phyloP scores from a whole-genome alignment of 2,113 vertebrate species.

The Saiga tatarica region DNA sequence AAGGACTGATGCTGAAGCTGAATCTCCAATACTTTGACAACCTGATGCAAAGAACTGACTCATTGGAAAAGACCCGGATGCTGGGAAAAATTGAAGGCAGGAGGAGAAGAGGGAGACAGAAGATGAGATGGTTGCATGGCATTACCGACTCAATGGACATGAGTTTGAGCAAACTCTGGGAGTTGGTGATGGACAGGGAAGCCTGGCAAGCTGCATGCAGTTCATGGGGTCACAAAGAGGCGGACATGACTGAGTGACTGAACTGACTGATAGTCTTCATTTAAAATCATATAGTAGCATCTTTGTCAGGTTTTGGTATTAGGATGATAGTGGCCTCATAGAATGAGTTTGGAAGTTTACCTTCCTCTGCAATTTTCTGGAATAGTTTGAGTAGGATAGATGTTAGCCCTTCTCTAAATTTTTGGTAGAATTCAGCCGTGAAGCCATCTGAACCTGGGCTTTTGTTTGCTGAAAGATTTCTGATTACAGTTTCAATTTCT shows the following conservation, averaged over 20 bases:
- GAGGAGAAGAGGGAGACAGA: background rate
- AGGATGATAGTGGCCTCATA: too few relatives aligned
- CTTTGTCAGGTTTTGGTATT: too few relatives aligned
- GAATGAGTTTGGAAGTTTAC: too few relatives aligned
- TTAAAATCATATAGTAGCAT: background rate
- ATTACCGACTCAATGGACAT: background rate
- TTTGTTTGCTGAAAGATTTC: too few relatives aligned
- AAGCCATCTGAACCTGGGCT: too few relatives aligned
- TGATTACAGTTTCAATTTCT: too few relatives aligned
- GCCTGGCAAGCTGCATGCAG: background rate
- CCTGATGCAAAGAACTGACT: background rate
- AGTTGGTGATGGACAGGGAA: background rate
- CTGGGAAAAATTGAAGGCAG: background rate
- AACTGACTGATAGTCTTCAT: conserved; percentile 7
- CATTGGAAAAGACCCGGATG: background rate
- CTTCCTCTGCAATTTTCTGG: too few relatives aligned
- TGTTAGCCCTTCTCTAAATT: too few relatives aligned
- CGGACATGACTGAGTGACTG: rapidly evolving
- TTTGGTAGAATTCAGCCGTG: too few relatives aligned
- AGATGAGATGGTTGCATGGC: background rate
- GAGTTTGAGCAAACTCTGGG: background rate
- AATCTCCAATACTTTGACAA: background rate
- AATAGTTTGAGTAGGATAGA: too few relatives aligned
- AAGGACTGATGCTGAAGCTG: background rate
- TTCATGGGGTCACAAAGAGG: rapidly evolving